Evolutionary conservation across 2,888 invertebrate genomes (phyloP).

Genomic region (Drosophila maculinotata): DNA sequence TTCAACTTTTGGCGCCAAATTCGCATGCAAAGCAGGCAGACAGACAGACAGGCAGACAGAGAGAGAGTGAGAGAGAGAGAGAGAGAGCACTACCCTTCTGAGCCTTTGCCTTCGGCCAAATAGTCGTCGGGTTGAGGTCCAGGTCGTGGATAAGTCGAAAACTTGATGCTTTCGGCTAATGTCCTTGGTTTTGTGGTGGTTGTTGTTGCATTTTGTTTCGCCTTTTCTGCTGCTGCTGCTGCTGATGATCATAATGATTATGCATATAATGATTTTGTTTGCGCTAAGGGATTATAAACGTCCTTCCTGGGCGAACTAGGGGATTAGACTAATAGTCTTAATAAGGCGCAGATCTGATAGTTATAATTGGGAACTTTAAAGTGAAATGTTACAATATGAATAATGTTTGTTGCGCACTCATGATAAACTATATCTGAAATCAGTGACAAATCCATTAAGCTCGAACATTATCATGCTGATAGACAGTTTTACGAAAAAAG

Average conservation of each 20-base stretch:
- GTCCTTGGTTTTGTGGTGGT: conserved; percentile 67
- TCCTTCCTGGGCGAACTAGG: conserved; percentile 37
- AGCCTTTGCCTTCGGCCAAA: conserved; percentile 5
- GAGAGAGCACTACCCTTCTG: not conserved
- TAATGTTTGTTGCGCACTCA: conserved; percentile 2
- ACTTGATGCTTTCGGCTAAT: conserved; percentile 77
- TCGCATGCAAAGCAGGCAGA: conserved; percentile 73
- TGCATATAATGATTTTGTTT: conserved; percentile 45
- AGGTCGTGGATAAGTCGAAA: conserved; percentile 81
- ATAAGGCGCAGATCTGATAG: conserved; percentile 33
- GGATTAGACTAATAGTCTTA: conserved; percentile 53
- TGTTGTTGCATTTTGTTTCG: conserved; percentile 23
- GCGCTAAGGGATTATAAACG: conserved; percentile 64
- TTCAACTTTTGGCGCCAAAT: conserved; percentile 78
- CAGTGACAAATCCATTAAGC: conserved; percentile 38
- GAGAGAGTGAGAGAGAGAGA: not conserved
- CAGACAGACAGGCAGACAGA: not conserved
- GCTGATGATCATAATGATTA: conserved; percentile 25
- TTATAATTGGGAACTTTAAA: conserved; percentile 5
- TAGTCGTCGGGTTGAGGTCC: conserved; percentile 44
- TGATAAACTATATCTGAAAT: conserved; percentile 9
- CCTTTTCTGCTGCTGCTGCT: conserved; percentile 15
- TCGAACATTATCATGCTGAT: conserved; percentile 27
- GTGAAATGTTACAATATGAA: not conserved
- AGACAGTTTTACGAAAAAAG: conserved; percentile 13